These are phyloP conservation scores for Camponotus fellah DNA, from an alignment of 2,888 invertebrate species.

Conservation along the genomic window DNA sequence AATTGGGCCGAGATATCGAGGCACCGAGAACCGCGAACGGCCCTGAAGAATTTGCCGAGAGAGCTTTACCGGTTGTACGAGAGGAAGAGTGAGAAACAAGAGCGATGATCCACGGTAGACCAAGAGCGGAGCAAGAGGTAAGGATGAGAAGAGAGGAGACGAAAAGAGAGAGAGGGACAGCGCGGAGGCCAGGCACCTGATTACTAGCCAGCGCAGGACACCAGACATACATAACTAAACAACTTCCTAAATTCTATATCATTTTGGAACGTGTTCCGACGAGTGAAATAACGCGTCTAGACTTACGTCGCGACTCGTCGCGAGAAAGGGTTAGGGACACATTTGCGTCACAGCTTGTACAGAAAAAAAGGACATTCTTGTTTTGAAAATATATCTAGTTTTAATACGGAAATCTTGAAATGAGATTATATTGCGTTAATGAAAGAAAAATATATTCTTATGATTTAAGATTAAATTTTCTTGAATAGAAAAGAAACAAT, in stretches of 20 bases:
- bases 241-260: slow-evolving; percentile 79
- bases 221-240: slow-evolving; percentile 78
- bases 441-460: too few relatives aligned
- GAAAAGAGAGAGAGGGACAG: slow-evolving; percentile 33
- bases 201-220: slow-evolving; percentile 77
- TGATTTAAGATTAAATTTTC: too few relatives aligned
- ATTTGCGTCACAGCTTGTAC: slow-evolving; percentile 2
- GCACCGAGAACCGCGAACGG: slow-evolving; percentile 70
- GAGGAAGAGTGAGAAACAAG: slow-evolving; percentile 44
- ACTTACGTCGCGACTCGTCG: slow-evolving; percentile 60
- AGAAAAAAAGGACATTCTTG: too few relatives aligned
- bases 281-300: slow-evolving; percentile 78
- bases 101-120: slow-evolving; percentile 36
- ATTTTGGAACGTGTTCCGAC: slow-evolving; percentile 74
- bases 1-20: slow-evolving; percentile 71
- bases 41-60: slow-evolving; percentile 72
- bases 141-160: slow-evolving; percentile 28
- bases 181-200: slow-evolving; percentile 77
- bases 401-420: too few relatives aligned
- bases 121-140: slow-evolving; percentile 53
- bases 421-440: too few relatives aligned
- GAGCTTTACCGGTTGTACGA: slow-evolving; percentile 66
- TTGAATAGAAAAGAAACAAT: too few relatives aligned
- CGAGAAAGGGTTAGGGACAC: slow-evolving; percentile 42
- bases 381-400: too few relatives aligned